Base-by-base conservation (phyloP, 2,113 vertebrate species). In the Phylloscopus whistleri region DNA sequence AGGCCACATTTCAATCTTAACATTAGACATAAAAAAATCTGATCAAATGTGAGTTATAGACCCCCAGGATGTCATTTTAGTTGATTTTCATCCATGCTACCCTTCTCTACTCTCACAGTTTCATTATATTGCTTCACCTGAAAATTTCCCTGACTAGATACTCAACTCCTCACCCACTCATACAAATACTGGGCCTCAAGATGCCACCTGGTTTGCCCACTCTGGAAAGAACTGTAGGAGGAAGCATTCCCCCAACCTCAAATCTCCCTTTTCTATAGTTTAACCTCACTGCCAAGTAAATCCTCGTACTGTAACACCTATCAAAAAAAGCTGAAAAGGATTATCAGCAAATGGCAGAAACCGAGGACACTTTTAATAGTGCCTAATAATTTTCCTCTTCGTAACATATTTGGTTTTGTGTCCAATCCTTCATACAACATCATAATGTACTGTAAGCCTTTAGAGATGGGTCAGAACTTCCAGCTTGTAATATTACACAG, bases 131-230 rank as follows among this genome's bases (percentile, higher is more conserved):
- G 66, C 88, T 87, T 95, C 31, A 90, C 66, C 31, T 68, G 77
- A 96, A 90, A 97, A 90, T 94, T 97, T 97, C 88, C 79, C 92
- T 60, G 31, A 70, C 18, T 60, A 81, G 60, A 77, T 24, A 76
- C 43, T 31, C 37, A 28, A 10, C 37, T 89, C 53, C 24, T 48
- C 80, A 93, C 80, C 76, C 76, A 94, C 92, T 4, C 49, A 83
- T 20, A 63, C 52, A 93, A 92, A 90, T 33, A 33, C 27, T 74
- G 19, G 0, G 3, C 41, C 66, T 52, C 80, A 78, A 26, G 21
- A 13, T 76, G 80, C 27, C 39, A 2, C 56, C 63, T 39, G 53
- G n/a, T 59, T 90, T 81, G 64, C 53, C 75, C 41, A 30, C 1
- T 16, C 28, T 58, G 11, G 18, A 75, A 55, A 11, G 37, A 77